Evolutionary conservation across 2,888 invertebrate species (phyloP), one percentile per base, ranked within the genome.

Genomic region (Lissocephala sabroskyi): DNA sequence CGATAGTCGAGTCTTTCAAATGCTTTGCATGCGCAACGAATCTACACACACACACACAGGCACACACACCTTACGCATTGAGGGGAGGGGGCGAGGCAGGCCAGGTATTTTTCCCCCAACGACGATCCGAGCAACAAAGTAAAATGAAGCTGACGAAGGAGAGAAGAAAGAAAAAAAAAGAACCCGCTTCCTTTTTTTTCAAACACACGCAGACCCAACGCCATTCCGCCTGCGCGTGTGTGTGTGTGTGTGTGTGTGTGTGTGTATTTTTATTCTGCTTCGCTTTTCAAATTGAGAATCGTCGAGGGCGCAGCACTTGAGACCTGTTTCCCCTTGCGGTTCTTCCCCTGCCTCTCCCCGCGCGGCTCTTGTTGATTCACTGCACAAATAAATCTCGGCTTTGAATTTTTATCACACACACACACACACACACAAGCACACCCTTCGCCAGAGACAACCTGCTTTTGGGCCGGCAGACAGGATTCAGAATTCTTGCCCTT

Each of bases 321-420:
- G 73, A 73, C 73, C 77, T 62, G 73, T 73, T 73, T 73, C 46
- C 39, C 28, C 29, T 32, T 54, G 36, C 45, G 26, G 32, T 49
- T 42, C 44, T 28, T 39, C 39, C 16, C 33, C 2, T 36, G 36
- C 19, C 36, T 23, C 41, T 42, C 35, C 45, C 39, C 41, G 48
- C 49, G 39, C 43, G 39, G 26, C 13, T 47, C 39, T 52, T 53
- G 70, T 71, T 67, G 68, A 71, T 65, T 65, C 68, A 76, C 65
- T 71, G 71, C 71, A 75, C 71, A 71, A 68, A 73, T 71, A 71
- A 71, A 71, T 71, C 71, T 71, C 70, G 44, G 67, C 67, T 70
- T 74, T 74, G 59, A 74, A 66, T 64, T 62, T 74, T 37, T 37
- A 37, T 37, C 37, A 37, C 19, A 37, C 18, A 19, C 37, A 37